A percentile compares a stretch with the other conserved stretches of the same genome.
Conservation (phyloP, 1,140 invertebrate species). For the Bombyx mandarina region DNA sequence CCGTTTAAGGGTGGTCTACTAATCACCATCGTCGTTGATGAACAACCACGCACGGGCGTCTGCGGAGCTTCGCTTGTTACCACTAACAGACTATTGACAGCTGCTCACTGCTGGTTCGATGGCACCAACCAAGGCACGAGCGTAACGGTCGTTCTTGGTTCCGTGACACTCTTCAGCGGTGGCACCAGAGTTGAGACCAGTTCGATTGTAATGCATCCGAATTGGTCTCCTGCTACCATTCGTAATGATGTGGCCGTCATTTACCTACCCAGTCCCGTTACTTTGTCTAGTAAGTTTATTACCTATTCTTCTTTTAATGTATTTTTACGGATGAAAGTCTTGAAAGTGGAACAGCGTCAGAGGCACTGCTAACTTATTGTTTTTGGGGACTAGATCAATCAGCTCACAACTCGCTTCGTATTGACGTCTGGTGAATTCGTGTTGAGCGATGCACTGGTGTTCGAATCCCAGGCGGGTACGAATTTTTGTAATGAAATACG, state of each 20-base stretch:
- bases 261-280: slow-evolving; percentile 29
- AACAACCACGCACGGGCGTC: slow-evolving; percentile 12
- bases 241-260: slow-evolving; percentile 50
- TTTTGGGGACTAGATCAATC: too few relatives aligned
- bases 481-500: too few relatives aligned
- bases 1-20: slow-evolving; percentile 23
- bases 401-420: too few relatives aligned
- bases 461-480: too few relatives aligned
- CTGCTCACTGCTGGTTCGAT: slow-evolving; percentile 33
- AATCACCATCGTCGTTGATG: slow-evolving; percentile 13
- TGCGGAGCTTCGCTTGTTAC: slow-evolving; percentile 26
- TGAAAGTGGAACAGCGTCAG: too few relatives aligned
- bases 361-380: too few relatives aligned
- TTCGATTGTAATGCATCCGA: slow-evolving; percentile 17
- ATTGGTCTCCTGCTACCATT: slow-evolving; percentile 16
- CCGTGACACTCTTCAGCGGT: slow-evolving; percentile 18
- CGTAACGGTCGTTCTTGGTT: slow-evolving; percentile 23
- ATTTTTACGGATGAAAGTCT: too few relatives aligned
- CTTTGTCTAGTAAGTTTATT: slow-evolving; percentile 11
- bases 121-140: slow-evolving; percentile 18
- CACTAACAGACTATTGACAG: slow-evolving; percentile 17
- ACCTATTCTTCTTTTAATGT: too few relatives aligned
- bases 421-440: too few relatives aligned
- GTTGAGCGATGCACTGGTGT: too few relatives aligned
- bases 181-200: slow-evolving; percentile 19